These are phyloP conservation scores for Aplysina aerophoba DNA, from an alignment of 37 sponge, comb jelly and placozoan genomes.

Conservation along the genomic window DNA sequence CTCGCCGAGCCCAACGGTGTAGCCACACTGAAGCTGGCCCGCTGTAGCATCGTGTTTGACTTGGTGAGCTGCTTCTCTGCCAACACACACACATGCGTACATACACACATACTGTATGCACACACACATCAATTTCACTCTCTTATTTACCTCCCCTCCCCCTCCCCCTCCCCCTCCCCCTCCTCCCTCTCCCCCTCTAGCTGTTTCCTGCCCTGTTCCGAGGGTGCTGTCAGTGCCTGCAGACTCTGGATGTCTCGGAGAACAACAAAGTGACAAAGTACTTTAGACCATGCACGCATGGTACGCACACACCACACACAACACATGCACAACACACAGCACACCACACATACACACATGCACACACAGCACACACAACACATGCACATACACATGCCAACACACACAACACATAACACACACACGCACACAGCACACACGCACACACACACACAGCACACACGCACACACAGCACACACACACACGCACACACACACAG, in stretches of 20 bases:
- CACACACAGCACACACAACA: too few relatives aligned
- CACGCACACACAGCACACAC: too few relatives aligned
- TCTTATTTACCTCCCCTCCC: background rate
- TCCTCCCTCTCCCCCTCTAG: slow-evolving; percentile 50
- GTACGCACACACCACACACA: too few relatives aligned
- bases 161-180: background rate
- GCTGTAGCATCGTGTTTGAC: slow-evolving; percentile 62
- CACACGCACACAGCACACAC: too few relatives aligned
- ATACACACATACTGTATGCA: background rate
- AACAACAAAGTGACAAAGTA: slow-evolving; percentile 26
- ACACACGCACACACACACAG: too few relatives aligned
- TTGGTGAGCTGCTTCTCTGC: background rate
- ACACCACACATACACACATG: too few relatives aligned
- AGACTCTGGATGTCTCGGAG: slow-evolving; percentile 39
- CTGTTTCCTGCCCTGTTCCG: slow-evolving; percentile 67
- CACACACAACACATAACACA: too few relatives aligned
- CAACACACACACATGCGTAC: too few relatives aligned
- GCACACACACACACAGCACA: too few relatives aligned
- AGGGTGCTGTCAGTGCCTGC: slow-evolving; percentile 51
- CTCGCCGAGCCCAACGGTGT: slow-evolving; percentile 72
- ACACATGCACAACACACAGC: too few relatives aligned
- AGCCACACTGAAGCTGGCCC: slow-evolving; percentile 63
- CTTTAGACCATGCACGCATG: background rate
- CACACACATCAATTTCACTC: too few relatives aligned
- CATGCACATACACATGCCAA: too few relatives aligned